These are phyloP conservation scores for Mesopsocus fuscifrons DNA, from an alignment of 2,888 invertebrate genomes.

Conservation along the genomic window DNA sequence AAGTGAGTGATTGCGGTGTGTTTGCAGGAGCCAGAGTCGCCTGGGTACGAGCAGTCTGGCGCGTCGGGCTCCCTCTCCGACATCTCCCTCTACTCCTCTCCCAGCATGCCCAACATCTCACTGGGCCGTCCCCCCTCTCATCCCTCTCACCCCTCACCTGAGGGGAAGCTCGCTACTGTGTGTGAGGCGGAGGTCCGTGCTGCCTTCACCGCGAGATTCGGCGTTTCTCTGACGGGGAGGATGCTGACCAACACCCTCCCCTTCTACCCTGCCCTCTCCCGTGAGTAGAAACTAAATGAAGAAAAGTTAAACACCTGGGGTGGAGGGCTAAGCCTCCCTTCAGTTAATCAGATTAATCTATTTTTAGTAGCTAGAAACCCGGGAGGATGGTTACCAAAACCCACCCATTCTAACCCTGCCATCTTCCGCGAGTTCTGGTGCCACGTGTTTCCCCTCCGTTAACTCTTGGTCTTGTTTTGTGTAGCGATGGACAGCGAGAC, in stretches of 20 bases:
- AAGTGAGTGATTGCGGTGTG: too few species aligned
- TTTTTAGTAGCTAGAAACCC: too few species aligned
- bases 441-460: too few species aligned
- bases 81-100: conserved; percentile 74
- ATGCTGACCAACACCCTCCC: conserved; percentile 47
- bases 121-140: conserved; percentile 56
- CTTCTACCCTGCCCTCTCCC: conserved; percentile 47
- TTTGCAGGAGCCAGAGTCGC: conserved; percentile 49
- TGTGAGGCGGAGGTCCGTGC: conserved; percentile 65
- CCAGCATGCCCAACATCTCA: conserved; percentile 94
- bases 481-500: too few species aligned
- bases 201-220: conserved; percentile 43
- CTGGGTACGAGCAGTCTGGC: conserved; percentile 34
- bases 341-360: too few species aligned
- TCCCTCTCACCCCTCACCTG: conserved; percentile 19
- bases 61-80: conserved; percentile 49
- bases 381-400: too few species aligned
- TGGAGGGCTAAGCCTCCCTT: too few species aligned
- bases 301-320: too few species aligned
- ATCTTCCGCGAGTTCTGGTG: too few species aligned
- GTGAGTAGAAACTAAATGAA: conserved; percentile 14
- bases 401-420: too few species aligned
- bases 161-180: conserved; percentile 34
- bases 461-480: too few species aligned
- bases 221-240: conserved; percentile 43